Evolutionary conservation across 2,113 vertebrate species (phyloP).

Genomic region (Siniperca chuatsi): DNA sequence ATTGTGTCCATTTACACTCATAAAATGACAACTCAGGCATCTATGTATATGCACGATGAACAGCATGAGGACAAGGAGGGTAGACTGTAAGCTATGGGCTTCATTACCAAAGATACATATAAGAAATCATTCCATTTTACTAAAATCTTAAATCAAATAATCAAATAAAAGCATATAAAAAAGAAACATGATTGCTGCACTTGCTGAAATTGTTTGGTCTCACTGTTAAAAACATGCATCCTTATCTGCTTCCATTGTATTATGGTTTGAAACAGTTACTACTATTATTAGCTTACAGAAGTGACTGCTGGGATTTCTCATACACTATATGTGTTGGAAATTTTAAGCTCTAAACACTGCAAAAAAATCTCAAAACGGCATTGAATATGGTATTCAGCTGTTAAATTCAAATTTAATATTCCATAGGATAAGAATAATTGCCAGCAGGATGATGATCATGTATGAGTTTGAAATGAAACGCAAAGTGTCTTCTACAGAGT

Average conservation of each 20-base stretch:
- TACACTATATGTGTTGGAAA: not conserved
- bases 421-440: not conserved
- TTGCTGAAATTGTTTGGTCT: not conserved
- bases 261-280: not conserved
- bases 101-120: not conserved
- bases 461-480: no score
- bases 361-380: not conserved
- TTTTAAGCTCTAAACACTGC: not conserved
- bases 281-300: not conserved
- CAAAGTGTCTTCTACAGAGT: not conserved
- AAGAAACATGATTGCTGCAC: not conserved
- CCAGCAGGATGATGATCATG: not conserved
- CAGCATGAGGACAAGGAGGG: not conserved
- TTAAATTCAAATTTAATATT: not conserved
- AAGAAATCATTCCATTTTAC: not conserved
- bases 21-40: not conserved
- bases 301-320: not conserved
- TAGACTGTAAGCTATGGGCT: not conserved
- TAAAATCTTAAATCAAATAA: no score
- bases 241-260: not conserved
- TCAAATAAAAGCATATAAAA: not conserved
- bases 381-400: not conserved
- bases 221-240: not conserved
- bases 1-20: not conserved
- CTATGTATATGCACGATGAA: not conserved